phyloP scores from a whole-genome alignment of 1,140 invertebrate genomes.

The Diorhabda elongata region DNA sequence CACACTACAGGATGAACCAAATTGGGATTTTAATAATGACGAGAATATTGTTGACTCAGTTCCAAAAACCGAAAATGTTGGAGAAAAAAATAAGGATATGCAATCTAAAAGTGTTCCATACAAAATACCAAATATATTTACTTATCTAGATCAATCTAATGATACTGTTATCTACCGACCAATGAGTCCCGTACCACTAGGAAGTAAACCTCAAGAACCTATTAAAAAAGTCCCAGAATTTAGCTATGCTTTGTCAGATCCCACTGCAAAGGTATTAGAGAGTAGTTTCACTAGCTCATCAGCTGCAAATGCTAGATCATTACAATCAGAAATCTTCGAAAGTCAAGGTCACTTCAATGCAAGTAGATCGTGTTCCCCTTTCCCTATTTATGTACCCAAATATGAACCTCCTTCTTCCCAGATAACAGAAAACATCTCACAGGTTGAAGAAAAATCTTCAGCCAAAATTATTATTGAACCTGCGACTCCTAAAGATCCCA shows the following conservation, averaged over 20 bases:
- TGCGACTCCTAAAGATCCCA: constrained; percentile 29
- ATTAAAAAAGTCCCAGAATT: constrained; percentile 36
- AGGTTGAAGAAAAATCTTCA: constrained; percentile 7
- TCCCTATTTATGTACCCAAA: constrained; percentile 39
- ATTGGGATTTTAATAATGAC: not conserved
- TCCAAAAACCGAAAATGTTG: not conserved
- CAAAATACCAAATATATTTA: constrained; percentile 34
- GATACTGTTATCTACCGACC: constrained; percentile 19
- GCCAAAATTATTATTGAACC: constrained; percentile 30
- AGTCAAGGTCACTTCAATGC: constrained; percentile 44
- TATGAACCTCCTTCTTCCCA: constrained; percentile 18
- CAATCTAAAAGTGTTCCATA: constrained; percentile 23
- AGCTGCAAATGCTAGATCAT: constrained; percentile 25
- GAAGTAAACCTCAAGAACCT: constrained; percentile 17
- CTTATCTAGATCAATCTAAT: constrained; percentile 26
- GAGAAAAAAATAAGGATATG: not conserved
- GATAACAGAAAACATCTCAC: constrained; percentile 12
- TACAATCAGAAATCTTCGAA: constrained; percentile 44
- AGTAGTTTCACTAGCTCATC: constrained; percentile 22
- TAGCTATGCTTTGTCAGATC: constrained; percentile 33
- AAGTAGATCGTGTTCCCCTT: constrained; percentile 35
- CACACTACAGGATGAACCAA: not conserved
- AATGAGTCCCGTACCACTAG: constrained; percentile 17
- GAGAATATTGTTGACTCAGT: not conserved
- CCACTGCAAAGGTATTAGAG: constrained; percentile 31